Evolutionary conservation across 2,888 invertebrate species (phyloP).

Genomic region (Drosophila kanekoi): DNA sequence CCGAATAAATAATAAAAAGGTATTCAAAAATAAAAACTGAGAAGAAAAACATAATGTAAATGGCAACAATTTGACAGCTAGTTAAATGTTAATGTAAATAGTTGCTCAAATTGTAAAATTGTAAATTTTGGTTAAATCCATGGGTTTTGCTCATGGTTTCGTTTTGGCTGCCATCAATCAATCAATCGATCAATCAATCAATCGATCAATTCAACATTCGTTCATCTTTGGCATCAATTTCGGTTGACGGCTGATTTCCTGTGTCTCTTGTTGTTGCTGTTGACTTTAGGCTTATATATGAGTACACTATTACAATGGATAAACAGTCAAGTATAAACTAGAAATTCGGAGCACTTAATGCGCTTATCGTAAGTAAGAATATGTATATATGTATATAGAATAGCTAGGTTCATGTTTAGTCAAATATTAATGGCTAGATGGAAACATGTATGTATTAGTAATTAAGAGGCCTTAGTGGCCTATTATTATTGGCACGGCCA

Average conservation of each 20-base stretch:
- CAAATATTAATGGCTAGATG: constrained; percentile 72
- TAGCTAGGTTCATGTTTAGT: constrained; percentile 74
- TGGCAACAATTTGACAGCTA: constrained; percentile 47
- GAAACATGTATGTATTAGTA: constrained; percentile 44
- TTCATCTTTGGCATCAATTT: constrained; percentile 69
- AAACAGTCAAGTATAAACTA: constrained; percentile 48
- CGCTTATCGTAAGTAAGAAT: constrained; percentile 62
- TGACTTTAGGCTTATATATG: constrained; percentile 42
- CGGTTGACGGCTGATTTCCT: constrained; percentile 20
- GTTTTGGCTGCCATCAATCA: constrained; percentile 33
- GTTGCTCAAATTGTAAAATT: constrained; percentile 16
- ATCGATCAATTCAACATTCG: constrained; percentile 49
- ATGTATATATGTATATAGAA: constrained; percentile 48
- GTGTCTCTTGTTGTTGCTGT: constrained; percentile 8
- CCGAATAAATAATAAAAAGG: constrained; percentile 7
- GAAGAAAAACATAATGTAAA: constrained; percentile 1
- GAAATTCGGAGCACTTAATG: constrained; percentile 62
- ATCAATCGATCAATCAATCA: constrained; percentile 20
- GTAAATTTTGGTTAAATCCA: constrained; percentile 23
- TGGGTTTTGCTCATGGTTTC: constrained; percentile 11
- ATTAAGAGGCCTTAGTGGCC: constrained; percentile 24
- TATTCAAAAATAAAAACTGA: background rate
- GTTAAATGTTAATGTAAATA: constrained; percentile 34
- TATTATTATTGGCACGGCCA: constrained; percentile 34
- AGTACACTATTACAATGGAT: constrained; percentile 51